A percentile compares a stretch with the other conserved stretches of the same genome.
Evolutionary conservation across 2,797 vertebrate species (phyloP).

Genomic region (Mareca strepera): DNA sequence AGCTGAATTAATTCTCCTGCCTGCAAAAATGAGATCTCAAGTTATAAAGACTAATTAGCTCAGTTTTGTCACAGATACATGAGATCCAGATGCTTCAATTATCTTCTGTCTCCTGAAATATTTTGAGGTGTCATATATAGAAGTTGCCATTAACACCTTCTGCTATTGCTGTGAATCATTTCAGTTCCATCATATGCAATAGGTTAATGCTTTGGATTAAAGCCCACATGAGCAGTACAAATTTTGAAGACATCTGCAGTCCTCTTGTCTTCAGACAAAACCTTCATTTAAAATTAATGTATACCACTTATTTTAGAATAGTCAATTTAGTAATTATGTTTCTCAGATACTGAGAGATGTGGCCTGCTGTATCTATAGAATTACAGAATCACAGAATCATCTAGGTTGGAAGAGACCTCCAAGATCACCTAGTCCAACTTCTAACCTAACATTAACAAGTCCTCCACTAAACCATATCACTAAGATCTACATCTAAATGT

Average conservation of each 20-base stretch:
- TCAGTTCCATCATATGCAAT: not conserved
- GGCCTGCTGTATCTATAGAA: not conserved
- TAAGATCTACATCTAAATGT: too few species aligned
- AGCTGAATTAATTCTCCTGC: not conserved
- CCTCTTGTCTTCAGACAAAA: not conserved
- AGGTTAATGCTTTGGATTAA: not conserved
- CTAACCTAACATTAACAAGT: too few species aligned
- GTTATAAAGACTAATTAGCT: slow-evolving; percentile 10
- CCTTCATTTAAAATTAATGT: not conserved
- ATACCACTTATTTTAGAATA: not conserved
- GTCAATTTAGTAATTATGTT: not conserved
- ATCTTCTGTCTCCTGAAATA: not conserved
- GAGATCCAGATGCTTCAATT: not conserved
- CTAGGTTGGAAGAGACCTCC: too few species aligned
- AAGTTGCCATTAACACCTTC: not conserved
- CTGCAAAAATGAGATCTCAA: not conserved
- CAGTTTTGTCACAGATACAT: not conserved
- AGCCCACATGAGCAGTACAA: not conserved
- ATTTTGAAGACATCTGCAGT: not conserved
- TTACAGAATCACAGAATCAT: too few species aligned
- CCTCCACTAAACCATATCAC: too few species aligned
- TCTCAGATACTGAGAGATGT: not conserved
- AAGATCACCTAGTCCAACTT: too few species aligned
- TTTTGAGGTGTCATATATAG: not conserved
- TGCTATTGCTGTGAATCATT: not conserved